Evolutionary conservation across 30 jellyfish, hydroid and myxozoan species (phyloP).

Genomic region (Cassiopea xamachana): DNA sequence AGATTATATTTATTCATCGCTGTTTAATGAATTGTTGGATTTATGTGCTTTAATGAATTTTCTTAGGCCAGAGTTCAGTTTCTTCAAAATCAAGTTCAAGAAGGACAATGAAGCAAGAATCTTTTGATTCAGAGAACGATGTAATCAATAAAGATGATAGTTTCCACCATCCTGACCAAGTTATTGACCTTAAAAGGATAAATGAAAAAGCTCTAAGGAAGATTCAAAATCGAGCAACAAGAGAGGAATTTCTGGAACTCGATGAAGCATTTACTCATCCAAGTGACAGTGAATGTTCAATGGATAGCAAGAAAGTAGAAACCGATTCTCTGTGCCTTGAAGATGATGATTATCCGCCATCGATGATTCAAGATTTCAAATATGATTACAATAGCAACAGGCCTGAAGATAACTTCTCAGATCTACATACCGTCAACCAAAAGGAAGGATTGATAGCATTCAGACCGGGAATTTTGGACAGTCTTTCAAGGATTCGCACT

Average conservation of each 20-base stretch:
- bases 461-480: not conserved
- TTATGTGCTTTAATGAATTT: too few species aligned
- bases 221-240: slow-evolving; percentile 30
- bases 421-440: slow-evolving; percentile 17
- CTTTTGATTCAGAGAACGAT: slow-evolving; percentile 55
- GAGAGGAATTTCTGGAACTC: slow-evolving; percentile 34
- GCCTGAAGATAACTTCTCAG: slow-evolving; percentile 33
- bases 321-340: slow-evolving; percentile 60
- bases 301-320: slow-evolving; percentile 64
- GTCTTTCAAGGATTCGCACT: slow-evolving; percentile 43
- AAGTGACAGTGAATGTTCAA: slow-evolving; percentile 74
- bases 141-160: slow-evolving; percentile 24
- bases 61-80: slow-evolving; percentile 21
- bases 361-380: slow-evolving; percentile 61
- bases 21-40: too few species aligned
- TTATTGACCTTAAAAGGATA: slow-evolving; percentile 18
- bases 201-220: slow-evolving; percentile 31
- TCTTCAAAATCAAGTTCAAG: not conserved
- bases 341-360: slow-evolving; percentile 68
- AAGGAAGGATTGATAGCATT: slow-evolving; percentile 10
- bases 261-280: slow-evolving; percentile 45
- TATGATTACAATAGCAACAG: slow-evolving; percentile 18
- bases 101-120: slow-evolving; percentile 24
- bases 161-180: slow-evolving; percentile 4
- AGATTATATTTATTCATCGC: too few species aligned